Percentiles rank a stretch among this genome's conserved stretches.
phyloP scores from a whole-genome alignment of 2,797 vertebrate species.

The Enteromius afrohamiltoni region DNA sequence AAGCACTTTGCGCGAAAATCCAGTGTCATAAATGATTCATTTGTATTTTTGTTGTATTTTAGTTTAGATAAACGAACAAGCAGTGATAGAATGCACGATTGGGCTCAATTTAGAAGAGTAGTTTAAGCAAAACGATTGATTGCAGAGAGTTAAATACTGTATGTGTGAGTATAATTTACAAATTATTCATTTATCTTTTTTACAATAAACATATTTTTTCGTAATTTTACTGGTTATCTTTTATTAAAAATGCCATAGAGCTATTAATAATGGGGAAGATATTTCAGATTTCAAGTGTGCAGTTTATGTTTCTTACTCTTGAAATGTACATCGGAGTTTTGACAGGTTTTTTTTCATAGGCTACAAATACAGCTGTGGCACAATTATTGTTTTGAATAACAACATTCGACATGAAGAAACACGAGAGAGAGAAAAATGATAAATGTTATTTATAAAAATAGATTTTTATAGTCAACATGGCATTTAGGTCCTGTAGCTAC shows the following conservation, averaged over 20 bases:
- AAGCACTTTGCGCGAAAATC: conserved; percentile 43
- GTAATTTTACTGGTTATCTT: background rate
- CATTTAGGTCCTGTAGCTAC: background rate
- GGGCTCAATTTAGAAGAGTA: background rate
- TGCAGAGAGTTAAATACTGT: background rate
- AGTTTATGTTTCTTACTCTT: background rate
- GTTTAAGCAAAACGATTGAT: conserved; percentile 11
- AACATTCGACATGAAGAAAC: background rate
- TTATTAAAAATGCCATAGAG: background rate
- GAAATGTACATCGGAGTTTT: background rate
- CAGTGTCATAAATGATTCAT: conserved; percentile 38
- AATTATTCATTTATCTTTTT: conserved; percentile 50
- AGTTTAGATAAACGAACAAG: background rate
- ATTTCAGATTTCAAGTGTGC: background rate
- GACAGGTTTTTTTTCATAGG: background rate
- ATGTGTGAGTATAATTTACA: conserved; percentile 31
- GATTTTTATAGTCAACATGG: background rate
- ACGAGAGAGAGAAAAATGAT: too few relatives aligned
- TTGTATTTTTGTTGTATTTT: background rate
- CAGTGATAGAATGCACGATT: conserved; percentile 10
- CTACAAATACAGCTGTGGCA: background rate
- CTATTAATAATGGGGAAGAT: background rate
- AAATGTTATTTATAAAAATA: background rate
- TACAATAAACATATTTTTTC: conserved; percentile 43
- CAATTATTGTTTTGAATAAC: conserved; percentile 3